Evolutionary conservation across 2,113 vertebrate genomes (phyloP), one percentile per base, ranked within the genome.

Genomic region (Sakesphorus luctuosus): DNA sequence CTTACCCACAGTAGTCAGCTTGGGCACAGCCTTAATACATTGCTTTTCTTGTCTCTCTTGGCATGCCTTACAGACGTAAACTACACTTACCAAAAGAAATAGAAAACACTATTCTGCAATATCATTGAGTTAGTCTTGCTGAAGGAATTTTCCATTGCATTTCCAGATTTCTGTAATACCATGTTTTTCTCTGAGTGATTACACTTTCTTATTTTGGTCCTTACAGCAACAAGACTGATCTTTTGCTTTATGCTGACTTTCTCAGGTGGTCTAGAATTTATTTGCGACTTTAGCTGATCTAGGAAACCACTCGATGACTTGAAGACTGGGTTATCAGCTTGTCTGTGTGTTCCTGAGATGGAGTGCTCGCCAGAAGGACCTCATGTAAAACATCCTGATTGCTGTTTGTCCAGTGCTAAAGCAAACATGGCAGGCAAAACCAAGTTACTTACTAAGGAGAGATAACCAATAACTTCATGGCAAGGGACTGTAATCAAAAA

Each of bases 351-450:
- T 91, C 38, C 83, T 58, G 47, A 79, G 67, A 31, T 49, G n/a
- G 11, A 59, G 26, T 0, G 3, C 15, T 81, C 11, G 2, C 28
- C 62, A 59, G 59, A 83, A 67, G 38, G 59, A 67, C 75, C 44
- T 93, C 9, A 1, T 6, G 25, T 53, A 69, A 81, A 85, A 78
- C 0, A 0, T 66, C 81, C 85, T 44, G 68, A 47, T 19, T 43
- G 67, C 63, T 90, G 46, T 84, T 89, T 93, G 85, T 71, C 40
- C 76, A 79, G 67, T 1, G 1, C 74, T 79, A 93, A 73, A 92
- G 73, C 36, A 95, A 96, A 94, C 55, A 73, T 10, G 58, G n/a
- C 46, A 31, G 75, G 75, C 49, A 84, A 89, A 87, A 94, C 18
- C 36, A 43, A 72, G 35, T 56, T 38, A 59, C 77, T 81, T 36